Evolutionary conservation across 2,888 invertebrate genomes (phyloP).

Genomic region (Entomobrya multifasciata): DNA sequence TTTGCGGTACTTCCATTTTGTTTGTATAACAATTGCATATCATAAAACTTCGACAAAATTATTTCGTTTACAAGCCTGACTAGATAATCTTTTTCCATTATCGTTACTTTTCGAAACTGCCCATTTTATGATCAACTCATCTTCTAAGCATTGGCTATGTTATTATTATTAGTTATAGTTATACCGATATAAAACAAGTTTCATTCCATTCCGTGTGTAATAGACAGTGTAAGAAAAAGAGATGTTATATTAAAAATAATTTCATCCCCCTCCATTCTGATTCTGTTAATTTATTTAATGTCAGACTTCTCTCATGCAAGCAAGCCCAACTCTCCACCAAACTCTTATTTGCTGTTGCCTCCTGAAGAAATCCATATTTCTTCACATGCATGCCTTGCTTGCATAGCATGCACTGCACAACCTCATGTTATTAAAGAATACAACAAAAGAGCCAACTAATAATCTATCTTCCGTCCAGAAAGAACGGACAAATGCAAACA

Average conservation of each 20-base stretch:
- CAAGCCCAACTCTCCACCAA: too few species aligned
- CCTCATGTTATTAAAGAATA: background rate
- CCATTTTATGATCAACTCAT: too few species aligned
- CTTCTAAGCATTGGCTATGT: too few species aligned
- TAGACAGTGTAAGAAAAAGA: background rate
- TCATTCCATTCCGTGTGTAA: background rate
- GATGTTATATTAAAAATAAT: background rate
- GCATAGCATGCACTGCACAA: too few species aligned
- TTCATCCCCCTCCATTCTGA: background rate
- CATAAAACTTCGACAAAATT: too few species aligned
- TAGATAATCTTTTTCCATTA: too few species aligned
- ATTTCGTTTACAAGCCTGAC: too few species aligned
- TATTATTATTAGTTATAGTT: too few species aligned
- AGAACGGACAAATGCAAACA: slow-evolving; percentile 34
- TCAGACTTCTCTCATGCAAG: background rate
- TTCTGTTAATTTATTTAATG: background rate
- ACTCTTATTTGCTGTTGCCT: background rate
- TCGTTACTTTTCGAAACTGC: too few species aligned
- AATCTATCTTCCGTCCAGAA: background rate
- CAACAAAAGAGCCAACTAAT: background rate
- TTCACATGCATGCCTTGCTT: background rate
- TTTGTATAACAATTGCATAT: too few species aligned
- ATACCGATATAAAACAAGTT: too few species aligned
- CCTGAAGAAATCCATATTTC: background rate
- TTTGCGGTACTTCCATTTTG: too few species aligned